A percentile compares a stretch with the other conserved stretches of the same genome.
Evolutionary conservation across 2,797 vertebrate species (phyloP).

Genomic region (Parauchenoglanis punctatus): DNA sequence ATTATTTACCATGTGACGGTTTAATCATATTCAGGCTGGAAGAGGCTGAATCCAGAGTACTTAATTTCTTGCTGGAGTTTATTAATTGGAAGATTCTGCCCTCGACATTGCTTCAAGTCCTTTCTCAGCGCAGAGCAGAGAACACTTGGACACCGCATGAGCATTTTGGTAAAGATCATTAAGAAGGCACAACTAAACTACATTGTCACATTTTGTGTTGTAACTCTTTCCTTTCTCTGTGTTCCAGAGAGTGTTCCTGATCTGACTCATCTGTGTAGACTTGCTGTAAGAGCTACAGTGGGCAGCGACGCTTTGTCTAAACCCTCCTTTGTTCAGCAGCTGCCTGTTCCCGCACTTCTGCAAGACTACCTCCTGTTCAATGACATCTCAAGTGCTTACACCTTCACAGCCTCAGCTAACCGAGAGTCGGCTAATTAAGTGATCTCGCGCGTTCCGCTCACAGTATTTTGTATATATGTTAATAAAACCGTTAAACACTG

Average conservation of each 20-base stretch:
- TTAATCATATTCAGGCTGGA: constrained; percentile 64
- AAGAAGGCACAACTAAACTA: not conserved
- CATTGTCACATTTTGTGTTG: not conserved
- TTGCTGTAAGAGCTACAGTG: constrained; percentile 64
- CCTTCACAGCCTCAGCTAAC: constrained; percentile 23
- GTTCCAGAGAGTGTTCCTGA: constrained; percentile 64
- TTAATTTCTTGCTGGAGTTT: constrained; percentile 76
- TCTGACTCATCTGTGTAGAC: constrained; percentile 73
- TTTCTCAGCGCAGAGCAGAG: constrained; percentile 61
- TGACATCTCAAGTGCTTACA: constrained; percentile 57
- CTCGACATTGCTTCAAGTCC: constrained; percentile 57
- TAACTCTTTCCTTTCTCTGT: constrained; percentile 5
- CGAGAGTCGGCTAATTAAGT: constrained; percentile 34
- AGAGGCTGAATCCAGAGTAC: constrained; percentile 59
- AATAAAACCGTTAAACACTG: constrained; percentile 47
- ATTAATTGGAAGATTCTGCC: constrained; percentile 72
- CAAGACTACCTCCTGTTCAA: constrained; percentile 69
- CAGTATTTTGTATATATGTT: constrained; percentile 53
- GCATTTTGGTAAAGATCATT: constrained; percentile 67
- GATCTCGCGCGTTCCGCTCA: constrained; percentile 17
- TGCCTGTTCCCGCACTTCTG: constrained; percentile 68
- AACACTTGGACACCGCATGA: constrained; percentile 65
- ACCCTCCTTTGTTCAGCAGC: constrained; percentile 61
- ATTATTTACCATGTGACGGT: constrained; percentile 38
- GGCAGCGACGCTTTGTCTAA: constrained; percentile 67